Evolutionary conservation across 2,888 invertebrate species (phyloP).

Genomic region (Chloroclystis v-ata): DNA sequence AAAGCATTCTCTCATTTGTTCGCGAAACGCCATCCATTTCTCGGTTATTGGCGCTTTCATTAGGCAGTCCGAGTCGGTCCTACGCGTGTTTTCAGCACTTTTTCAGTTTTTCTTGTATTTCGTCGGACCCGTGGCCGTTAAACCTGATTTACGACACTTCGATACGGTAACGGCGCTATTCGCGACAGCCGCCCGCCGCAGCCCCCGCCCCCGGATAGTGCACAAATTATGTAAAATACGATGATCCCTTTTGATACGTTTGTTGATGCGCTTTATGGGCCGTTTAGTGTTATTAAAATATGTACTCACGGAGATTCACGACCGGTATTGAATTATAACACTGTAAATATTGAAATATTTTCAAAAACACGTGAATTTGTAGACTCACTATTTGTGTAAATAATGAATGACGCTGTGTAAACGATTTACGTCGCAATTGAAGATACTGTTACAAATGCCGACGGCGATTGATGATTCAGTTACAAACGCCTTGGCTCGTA

Average conservation of each 20-base stretch:
- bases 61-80: neutral
- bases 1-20: conserved; percentile 1
- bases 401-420: too few relatives aligned
- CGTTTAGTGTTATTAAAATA: neutral
- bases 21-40: neutral
- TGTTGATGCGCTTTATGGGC: neutral
- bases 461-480: too few relatives aligned
- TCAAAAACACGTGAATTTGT: too few relatives aligned
- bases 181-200: conserved; percentile 14
- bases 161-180: conserved; percentile 23
- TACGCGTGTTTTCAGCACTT: conserved; percentile 8
- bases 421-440: neutral
- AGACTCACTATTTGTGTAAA: too few relatives aligned
- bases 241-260: neutral
- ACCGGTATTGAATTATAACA: too few relatives aligned
- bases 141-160: conserved; percentile 30
- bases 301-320: too few relatives aligned
- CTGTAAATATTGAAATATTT: neutral
- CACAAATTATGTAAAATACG: conserved; percentile 1
- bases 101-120: conserved; percentile 18
- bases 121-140: conserved; percentile 22
- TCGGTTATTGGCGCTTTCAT: neutral
- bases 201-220: neutral
- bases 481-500: too few relatives aligned
- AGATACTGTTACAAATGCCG: too few relatives aligned